Evolutionary conservation across 2,113 vertebrate genomes (phyloP), one percentile per base, ranked within the genome.

Genomic region (Hystrix brachyura): DNA sequence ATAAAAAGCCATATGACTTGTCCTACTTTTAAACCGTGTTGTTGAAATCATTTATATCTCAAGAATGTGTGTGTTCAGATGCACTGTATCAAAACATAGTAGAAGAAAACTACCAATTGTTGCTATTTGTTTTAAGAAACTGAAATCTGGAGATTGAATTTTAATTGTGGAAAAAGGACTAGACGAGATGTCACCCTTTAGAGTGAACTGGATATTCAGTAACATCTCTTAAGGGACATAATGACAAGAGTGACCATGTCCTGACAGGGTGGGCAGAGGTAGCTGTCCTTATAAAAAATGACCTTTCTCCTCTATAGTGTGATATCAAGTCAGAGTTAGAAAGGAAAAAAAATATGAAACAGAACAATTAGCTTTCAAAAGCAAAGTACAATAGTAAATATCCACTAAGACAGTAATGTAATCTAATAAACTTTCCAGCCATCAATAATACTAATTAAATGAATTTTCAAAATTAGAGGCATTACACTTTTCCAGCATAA

Each of bases 251-350:
- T 81, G 32, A 64, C 51, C 43, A 88, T n/a, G 10, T 87, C 12
- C n/a, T 87, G 38, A 78, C 25, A 29, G 14, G 51, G 17, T 13
- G 32, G 29, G 55, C 62, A 69, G n/a, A 86, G 48, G 55, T 2
- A 89, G 9, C 53, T 38, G 18, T 74, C 13, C 27, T 90, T 89
- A 65, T 74, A 62, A 67, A 67, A 46, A 59, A 43, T 48, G 27
- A 60, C 6, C 46, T 78, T 78, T 90, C 48, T 69, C 32, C 48
- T 95, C 17, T n/a, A 51, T 25, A 51, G 19, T 38, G 62, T 72
- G 46, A 79, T 87, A 11, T 80, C 53, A 97, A 88, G 71, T 67
- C 60, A 82, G 43, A 82, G 43, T 92, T 69, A 86, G 59, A 95
- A 92, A 88, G 38, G 25, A 59, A 48, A 55, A 78, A 88, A 90